Conservation (phyloP, 37 sponge, comb jelly and placozoan genomes). For the Hexactinellida sp. region DNA sequence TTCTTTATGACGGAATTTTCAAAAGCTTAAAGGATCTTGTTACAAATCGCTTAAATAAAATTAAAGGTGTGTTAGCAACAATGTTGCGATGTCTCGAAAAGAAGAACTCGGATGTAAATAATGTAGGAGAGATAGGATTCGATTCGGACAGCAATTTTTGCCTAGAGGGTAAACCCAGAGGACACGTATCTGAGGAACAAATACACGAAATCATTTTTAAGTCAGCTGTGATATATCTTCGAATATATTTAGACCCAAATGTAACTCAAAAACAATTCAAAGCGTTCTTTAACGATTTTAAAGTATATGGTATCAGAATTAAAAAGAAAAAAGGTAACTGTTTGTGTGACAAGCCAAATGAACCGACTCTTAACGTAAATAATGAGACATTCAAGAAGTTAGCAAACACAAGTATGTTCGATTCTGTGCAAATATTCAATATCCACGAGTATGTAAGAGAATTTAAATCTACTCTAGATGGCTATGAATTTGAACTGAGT, state of each 20-base stretch:
- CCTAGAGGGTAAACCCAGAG: background rate
- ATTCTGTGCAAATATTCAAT: background rate
- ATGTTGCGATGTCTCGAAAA: no score
- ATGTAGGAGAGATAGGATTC: background rate
- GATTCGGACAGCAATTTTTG: background rate
- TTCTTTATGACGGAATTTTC: background rate
- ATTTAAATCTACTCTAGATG: background rate
- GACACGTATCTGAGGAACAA: background rate
- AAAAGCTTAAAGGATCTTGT: background rate
- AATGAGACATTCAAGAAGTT: background rate
- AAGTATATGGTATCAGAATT: background rate
- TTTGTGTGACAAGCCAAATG: background rate
- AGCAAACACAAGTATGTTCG: background rate
- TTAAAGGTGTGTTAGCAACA: no score
- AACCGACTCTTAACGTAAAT: background rate
- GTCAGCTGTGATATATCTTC: background rate
- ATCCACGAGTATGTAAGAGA: background rate
- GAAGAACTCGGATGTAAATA: no score
- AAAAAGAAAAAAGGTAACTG: background rate
- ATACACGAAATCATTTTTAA: background rate
- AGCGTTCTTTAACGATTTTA: background rate
- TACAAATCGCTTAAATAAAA: background rate
- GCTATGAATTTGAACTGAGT: background rate
- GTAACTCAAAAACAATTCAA: background rate
- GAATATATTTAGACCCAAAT: background rate